Conservation (phyloP, 2,797 vertebrate species). For the Rhinophrynus dorsalis region DNA sequence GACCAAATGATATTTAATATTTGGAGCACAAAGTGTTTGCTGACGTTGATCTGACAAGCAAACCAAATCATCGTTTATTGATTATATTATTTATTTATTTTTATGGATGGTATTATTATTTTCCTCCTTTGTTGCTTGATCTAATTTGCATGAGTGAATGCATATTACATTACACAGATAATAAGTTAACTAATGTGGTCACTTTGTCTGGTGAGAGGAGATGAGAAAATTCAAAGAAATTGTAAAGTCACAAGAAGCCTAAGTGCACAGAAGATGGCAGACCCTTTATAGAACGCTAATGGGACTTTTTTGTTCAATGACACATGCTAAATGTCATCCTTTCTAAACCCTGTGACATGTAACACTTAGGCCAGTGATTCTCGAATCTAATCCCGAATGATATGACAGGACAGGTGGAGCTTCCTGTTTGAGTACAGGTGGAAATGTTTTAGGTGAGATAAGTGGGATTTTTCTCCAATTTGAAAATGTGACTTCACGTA, state of each 20-base stretch:
- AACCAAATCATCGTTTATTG: background rate
- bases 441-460: too few species aligned
- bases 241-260: background rate
- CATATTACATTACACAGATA: background rate
- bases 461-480: too few species aligned
- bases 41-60: background rate
- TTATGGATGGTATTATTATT: background rate
- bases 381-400: too few species aligned
- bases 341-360: background rate
- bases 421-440: too few species aligned
- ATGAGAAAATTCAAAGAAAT: background rate
- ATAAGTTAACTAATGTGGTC: background rate
- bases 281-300: background rate
- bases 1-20: background rate
- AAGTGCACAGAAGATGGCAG: background rate
- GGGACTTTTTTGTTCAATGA: background rate
- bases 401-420: too few species aligned
- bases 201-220: background rate
- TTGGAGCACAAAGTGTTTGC: background rate
- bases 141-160: background rate
- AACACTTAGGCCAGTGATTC: too few species aligned
- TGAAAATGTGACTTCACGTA: too few species aligned
- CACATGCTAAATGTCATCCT: background rate
- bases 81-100: background rate
- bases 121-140: background rate